A percentile compares a stretch with the other conserved stretches of the same genome.
Conservation (phyloP, 1,140 invertebrate genomes). For the Lepidurus apus region DNA sequence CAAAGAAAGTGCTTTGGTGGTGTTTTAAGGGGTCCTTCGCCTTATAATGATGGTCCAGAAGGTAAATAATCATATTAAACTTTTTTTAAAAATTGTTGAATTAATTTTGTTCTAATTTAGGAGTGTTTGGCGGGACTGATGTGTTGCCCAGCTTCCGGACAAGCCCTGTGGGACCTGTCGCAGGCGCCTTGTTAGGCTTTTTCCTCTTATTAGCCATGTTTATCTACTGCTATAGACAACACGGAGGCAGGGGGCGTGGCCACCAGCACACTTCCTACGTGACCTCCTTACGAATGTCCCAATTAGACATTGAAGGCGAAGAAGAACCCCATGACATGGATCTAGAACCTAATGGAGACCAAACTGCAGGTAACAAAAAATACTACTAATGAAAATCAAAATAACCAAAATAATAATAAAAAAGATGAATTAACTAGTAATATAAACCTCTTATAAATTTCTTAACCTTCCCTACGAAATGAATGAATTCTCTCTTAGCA, state of each 20-base stretch:
- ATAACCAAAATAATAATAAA: not conserved
- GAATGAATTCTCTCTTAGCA: no score
- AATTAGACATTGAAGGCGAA: conserved; percentile 50
- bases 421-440: not conserved
- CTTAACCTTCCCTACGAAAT: no score
- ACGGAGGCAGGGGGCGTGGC: conserved; percentile 43
- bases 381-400: not conserved
- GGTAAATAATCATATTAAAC: conserved; percentile 43
- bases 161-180: conserved; percentile 58
- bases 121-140: conserved; percentile 48
- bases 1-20: conserved; percentile 78
- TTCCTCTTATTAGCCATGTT: conserved; percentile 56
- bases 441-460: no score
- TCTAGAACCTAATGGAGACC: conserved; percentile 38
- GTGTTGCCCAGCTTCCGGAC: conserved; percentile 49
- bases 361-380: conserved; percentile 25
- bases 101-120: conserved; percentile 31
- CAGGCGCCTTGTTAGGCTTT: conserved; percentile 57
- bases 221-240: conserved; percentile 58
- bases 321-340: conserved; percentile 46
- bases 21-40: conserved; percentile 69
- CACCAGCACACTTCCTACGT: conserved; percentile 1
- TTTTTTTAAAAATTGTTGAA: not conserved
- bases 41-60: conserved; percentile 62
- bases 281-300: conserved; percentile 44